A percentile compares a stretch with the other conserved stretches of the same genome.
These are phyloP conservation scores for Sesamia nonagrioides DNA, from an alignment of 1,140 invertebrate genomes.

Conservation along the genomic window DNA sequence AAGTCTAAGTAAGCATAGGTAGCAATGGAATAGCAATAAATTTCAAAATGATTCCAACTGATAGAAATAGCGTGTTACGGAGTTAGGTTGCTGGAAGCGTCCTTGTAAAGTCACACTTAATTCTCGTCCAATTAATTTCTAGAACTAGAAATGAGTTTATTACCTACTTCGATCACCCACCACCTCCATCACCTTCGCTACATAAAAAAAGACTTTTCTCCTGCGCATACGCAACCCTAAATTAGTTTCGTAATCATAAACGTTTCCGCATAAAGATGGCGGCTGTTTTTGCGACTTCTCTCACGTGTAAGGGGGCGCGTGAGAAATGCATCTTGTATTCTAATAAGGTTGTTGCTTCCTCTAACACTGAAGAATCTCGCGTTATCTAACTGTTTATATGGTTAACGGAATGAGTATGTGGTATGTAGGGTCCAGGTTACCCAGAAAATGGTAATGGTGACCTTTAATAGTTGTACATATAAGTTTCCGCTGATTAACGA, in stretches of 20 bases:
- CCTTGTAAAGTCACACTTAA: no score
- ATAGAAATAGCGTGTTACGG: no score
- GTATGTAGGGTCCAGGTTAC: not conserved
- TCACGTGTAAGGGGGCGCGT: slow-evolving; percentile 67
- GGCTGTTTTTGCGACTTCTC: slow-evolving; percentile 71
- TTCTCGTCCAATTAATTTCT: no score
- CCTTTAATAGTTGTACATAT: no score
- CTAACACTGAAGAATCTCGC: slow-evolving; percentile 37
- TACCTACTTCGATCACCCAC: not conserved
- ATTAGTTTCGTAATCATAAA: slow-evolving; percentile 63
- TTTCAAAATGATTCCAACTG: no score
- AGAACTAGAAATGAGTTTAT: no score
- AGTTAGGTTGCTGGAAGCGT: no score
- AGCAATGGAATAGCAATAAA: no score
- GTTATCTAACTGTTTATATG: slow-evolving; percentile 6
- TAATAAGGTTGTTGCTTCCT: slow-evolving; percentile 67
- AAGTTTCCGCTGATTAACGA: no score
- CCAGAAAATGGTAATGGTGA: no score
- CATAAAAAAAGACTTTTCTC: not conserved
- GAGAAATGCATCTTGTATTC: slow-evolving; percentile 77
- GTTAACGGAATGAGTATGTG: not conserved
- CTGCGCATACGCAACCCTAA: slow-evolving; percentile 38
- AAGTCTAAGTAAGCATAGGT: no score
- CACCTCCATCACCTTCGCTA: not conserved
- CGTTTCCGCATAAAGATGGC: slow-evolving; percentile 67